phyloP scores from a whole-genome alignment of 2,797 vertebrate genomes.

The Lithobates sylvaticus region DNA sequence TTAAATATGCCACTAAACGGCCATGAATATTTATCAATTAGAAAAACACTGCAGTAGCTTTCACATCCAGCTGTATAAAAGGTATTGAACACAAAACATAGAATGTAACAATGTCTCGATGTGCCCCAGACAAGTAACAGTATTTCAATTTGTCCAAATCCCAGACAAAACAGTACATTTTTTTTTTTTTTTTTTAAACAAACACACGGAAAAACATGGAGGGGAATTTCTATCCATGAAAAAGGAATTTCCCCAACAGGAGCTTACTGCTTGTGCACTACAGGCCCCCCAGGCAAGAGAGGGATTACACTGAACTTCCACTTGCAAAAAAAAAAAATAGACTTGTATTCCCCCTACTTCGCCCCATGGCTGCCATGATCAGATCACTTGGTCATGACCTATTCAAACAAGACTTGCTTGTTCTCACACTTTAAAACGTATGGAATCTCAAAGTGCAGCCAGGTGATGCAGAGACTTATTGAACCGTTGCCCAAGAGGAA shows the following conservation, averaged over 20 bases:
- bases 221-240: constrained; percentile 23
- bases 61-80: not conserved
- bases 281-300: constrained; percentile 50
- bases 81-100: too few relatives aligned
- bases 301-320: constrained; percentile 57
- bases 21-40: too few relatives aligned
- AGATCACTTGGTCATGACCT: constrained; percentile 55
- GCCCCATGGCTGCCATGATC: constrained; percentile 61
- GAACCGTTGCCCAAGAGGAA: constrained; percentile 60
- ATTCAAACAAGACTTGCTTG: constrained; percentile 19
- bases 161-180: too few relatives aligned
- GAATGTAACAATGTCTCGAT: too few relatives aligned
- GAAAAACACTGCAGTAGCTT: not conserved
- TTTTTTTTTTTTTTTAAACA: too few relatives aligned
- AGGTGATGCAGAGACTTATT: constrained; percentile 48
- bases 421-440: constrained; percentile 5
- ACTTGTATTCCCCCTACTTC: constrained; percentile 59
- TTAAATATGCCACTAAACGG: too few relatives aligned
- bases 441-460: constrained; percentile 59
- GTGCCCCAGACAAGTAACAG: too few relatives aligned
- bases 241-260: constrained; percentile 42
- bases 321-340: constrained; percentile 60
- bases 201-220: not conserved
- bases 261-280: constrained; percentile 24
- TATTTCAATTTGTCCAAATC: too few relatives aligned